These are phyloP conservation scores for Melopsittacus undulatus DNA, from an alignment of 2,797 vertebrate species.

Conservation along the genomic window DNA sequence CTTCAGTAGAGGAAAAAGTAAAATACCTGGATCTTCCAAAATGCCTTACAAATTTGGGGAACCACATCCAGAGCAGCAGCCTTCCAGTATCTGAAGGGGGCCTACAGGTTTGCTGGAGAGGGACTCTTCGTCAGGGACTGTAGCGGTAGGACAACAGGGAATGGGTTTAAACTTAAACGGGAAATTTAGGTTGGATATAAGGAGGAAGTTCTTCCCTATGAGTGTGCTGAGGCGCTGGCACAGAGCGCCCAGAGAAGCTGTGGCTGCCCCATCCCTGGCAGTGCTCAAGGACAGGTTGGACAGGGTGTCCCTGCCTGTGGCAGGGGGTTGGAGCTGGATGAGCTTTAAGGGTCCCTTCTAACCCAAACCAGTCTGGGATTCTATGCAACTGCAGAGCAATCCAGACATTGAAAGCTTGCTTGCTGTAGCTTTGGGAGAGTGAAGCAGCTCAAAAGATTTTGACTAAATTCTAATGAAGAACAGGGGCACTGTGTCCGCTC, in stretches of 20 bases:
- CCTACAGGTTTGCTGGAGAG: not conserved
- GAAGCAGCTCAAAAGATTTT: not conserved
- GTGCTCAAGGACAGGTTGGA: not conserved
- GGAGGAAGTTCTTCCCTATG: not conserved
- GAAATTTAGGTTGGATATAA: not conserved
- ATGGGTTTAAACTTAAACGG: not conserved
- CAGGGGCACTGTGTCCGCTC: not conserved
- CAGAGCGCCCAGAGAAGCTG: not conserved
- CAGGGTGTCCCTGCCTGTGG: not conserved
- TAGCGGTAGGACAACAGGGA: not conserved
- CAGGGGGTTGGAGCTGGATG: not conserved
- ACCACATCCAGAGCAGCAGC: not conserved
- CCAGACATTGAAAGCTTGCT: not conserved
- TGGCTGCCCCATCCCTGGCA: not conserved
- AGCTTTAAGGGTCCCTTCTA: not conserved
- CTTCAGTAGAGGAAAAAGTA: not conserved
- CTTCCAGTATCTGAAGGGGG: not conserved
- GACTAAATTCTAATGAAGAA: not conserved
- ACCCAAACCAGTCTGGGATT: not conserved
- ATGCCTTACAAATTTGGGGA: not conserved
- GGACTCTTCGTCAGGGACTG: not conserved
- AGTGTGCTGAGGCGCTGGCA: not conserved
- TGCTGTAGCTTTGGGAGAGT: too few relatives aligned
- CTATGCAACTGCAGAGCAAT: not conserved
- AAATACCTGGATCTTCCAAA: not conserved